These are phyloP conservation scores for Boulengeromyrus knoepffleri DNA, from an alignment of 2,113 vertebrate species.

Conservation along the genomic window DNA sequence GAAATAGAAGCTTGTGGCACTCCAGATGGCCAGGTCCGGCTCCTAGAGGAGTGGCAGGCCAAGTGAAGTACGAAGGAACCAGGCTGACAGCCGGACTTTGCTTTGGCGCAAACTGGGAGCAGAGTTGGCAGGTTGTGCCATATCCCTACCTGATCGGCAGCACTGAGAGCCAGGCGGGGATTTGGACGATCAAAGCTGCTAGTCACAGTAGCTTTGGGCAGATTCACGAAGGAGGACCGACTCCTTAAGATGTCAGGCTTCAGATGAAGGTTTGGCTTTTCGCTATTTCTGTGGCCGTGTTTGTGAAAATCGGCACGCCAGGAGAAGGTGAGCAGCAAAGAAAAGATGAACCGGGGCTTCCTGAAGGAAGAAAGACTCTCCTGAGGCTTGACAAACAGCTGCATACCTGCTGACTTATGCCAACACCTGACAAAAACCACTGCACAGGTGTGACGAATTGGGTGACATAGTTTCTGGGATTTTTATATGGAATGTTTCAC, in stretches of 20 bases:
- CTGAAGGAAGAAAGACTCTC: neutral
- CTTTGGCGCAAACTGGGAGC: neutral
- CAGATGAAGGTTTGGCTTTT: neutral
- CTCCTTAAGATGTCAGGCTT: neutral
- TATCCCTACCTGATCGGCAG: neutral
- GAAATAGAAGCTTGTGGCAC: neutral
- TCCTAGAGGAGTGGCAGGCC: neutral
- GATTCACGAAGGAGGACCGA: neutral
- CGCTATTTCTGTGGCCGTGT: neutral
- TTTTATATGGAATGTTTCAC: neutral
- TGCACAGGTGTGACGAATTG: neutral
- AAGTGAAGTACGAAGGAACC: neutral
- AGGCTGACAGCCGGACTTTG: neutral
- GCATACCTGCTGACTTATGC: neutral
- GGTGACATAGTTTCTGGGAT: neutral
- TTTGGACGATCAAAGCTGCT: neutral
- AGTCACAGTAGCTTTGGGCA: neutral
- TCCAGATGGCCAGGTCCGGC: constrained; percentile 9
- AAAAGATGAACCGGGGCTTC: neutral
- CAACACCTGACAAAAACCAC: neutral
- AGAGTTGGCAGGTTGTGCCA: neutral
- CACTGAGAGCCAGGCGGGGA: neutral
- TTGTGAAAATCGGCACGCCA: neutral
- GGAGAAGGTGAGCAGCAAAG: neutral
- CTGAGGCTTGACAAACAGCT: neutral